These are phyloP conservation scores for Cheirogaleus medius DNA, from an alignment of 2,113 vertebrate species.

Conservation along the genomic window DNA sequence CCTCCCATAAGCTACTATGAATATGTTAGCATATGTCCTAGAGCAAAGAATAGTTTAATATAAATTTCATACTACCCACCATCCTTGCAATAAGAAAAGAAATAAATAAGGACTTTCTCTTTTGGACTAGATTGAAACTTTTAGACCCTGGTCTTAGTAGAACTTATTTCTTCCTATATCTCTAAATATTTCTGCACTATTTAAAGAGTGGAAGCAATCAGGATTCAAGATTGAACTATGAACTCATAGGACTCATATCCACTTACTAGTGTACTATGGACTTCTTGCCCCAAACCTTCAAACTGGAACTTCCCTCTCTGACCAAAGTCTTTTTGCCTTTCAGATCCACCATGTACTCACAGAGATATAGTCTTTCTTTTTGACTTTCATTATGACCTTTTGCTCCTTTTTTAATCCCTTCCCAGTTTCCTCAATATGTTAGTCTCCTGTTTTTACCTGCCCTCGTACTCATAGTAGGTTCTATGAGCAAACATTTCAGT, in stretches of 20 bases:
- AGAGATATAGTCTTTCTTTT: neutral
- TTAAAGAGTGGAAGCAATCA: neutral
- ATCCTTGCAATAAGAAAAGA: constrained; percentile 10
- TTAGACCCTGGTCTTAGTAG: neutral
- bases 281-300: neutral
- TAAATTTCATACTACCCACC: constrained; percentile 27
- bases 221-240: neutral
- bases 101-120: neutral
- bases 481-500: neutral
- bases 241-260: neutral
- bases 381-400: neutral
- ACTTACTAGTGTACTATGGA: rapidly evolving
- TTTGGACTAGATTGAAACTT: neutral
- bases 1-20: neutral
- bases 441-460: neutral
- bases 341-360: neutral
- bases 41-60: constrained; percentile 46
- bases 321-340: neutral
- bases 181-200: neutral
- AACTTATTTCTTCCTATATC: neutral
- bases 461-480: neutral
- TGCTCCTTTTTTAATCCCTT: neutral
- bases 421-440: neutral
- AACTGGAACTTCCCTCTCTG: neutral
- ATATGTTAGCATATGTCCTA: neutral